A percentile compares a stretch with the other conserved stretches of the same genome.
Evolutionary conservation across 2,888 invertebrate species (phyloP).

Genomic region (Oxycera nigricornis): DNA sequence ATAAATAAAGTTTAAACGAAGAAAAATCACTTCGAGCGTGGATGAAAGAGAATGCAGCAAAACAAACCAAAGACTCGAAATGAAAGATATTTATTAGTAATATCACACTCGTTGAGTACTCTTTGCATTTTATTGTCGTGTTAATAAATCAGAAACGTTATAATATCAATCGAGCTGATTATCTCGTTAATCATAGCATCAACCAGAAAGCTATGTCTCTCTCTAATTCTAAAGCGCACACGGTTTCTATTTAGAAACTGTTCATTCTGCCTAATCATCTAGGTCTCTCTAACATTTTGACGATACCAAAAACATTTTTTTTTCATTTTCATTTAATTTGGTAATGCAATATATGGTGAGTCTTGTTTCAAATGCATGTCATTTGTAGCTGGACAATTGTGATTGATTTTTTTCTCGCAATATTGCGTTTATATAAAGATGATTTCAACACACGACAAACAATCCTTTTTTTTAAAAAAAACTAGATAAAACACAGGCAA

Average conservation of each 20-base stretch:
- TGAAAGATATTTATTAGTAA: conserved; percentile 2
- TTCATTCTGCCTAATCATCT: background rate
- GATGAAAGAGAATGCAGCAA: background rate
- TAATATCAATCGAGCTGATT: conserved; percentile 1
- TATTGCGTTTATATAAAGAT: no score
- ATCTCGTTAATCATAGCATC: background rate
- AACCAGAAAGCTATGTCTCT: conserved; percentile 1
- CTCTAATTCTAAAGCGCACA: no score
- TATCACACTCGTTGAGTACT: conserved; percentile 8
- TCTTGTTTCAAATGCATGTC: background rate
- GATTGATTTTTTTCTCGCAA: background rate
- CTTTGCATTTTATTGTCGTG: conserved; percentile 6
- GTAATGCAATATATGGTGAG: background rate
- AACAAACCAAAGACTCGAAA: background rate
- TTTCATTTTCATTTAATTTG: conserved; percentile 1
- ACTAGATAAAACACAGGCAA: no score
- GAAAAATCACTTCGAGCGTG: background rate
- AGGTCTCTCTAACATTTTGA: background rate
- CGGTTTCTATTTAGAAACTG: no score
- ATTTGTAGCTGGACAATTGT: background rate
- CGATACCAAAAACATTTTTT: background rate
- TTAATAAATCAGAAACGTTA: conserved; percentile 22
- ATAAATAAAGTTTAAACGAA: background rate
- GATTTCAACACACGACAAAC: no score
- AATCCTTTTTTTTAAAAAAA: no score